Evolutionary conservation across 2,113 vertebrate genomes (phyloP).

Genomic region (Cinclus mexicanus): DNA sequence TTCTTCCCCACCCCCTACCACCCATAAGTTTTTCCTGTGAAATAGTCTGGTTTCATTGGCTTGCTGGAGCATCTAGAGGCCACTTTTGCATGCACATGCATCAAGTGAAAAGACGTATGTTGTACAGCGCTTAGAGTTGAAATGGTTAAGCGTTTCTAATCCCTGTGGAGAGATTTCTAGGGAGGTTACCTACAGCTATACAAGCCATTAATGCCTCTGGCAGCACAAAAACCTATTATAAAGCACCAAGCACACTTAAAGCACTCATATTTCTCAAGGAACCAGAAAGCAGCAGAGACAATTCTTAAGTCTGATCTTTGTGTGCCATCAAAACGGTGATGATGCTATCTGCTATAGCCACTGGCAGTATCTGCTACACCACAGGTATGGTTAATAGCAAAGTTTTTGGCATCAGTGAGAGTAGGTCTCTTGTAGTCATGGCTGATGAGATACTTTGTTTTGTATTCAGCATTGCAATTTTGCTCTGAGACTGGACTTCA

Average conservation of each 20-base stretch:
- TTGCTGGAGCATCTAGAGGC: constrained; percentile 46
- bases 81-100: neutral
- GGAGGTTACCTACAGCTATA: neutral
- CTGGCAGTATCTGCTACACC: neutral
- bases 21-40: neutral
- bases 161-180: neutral
- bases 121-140: rapidly evolving
- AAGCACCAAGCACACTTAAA: neutral
- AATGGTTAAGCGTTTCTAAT: neutral
- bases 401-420: neutral
- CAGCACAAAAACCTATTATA: neutral
- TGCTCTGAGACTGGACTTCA: neutral
- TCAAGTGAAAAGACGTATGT: rapidly evolving
- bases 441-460: neutral
- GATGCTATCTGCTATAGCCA: neutral
- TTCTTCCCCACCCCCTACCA: neutral
- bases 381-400: neutral
- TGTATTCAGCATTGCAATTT: neutral
- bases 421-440: neutral
- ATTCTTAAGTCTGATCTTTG: neutral
- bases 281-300: neutral
- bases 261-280: neutral
- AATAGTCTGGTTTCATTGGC: neutral
- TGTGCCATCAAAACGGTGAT: neutral
- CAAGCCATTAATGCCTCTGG: neutral